Evolutionary conservation across 2,888 invertebrate genomes (phyloP).

Genomic region (Euzophera pinguis): DNA sequence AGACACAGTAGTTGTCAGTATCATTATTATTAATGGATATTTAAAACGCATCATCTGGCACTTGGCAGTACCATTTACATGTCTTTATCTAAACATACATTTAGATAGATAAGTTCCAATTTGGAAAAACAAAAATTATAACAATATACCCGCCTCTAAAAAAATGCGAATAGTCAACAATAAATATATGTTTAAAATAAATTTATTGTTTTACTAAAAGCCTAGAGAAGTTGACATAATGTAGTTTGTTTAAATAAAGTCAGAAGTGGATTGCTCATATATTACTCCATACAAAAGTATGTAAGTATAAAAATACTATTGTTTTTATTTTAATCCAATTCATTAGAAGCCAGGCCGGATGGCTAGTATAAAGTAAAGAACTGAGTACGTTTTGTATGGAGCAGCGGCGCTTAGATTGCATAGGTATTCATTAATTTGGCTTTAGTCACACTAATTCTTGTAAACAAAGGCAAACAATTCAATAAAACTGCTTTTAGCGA

Average conservation of each 20-base stretch:
- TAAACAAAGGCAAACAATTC: neutral
- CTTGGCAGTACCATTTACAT: constrained; percentile 47
- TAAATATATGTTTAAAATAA: neutral
- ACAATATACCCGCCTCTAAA: constrained; percentile 38
- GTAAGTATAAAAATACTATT: too few relatives aligned
- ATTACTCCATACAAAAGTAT: too few relatives aligned
- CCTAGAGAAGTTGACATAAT: too few relatives aligned
- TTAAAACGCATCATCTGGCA: constrained; percentile 64
- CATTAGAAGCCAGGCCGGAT: too few relatives aligned
- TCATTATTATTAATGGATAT: constrained; percentile 62
- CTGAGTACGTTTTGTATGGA: too few relatives aligned
- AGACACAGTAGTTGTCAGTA: constrained; percentile 38
- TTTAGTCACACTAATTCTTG: neutral
- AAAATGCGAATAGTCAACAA: constrained; percentile 20
- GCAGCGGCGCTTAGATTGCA: neutral
- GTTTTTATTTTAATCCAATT: too few relatives aligned
- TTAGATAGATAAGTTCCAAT: constrained; percentile 43
- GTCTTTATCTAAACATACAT: constrained; percentile 62
- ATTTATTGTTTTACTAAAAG: too few relatives aligned
- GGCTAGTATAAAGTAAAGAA: too few relatives aligned
- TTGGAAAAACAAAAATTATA: constrained; percentile 28
- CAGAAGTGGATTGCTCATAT: too few relatives aligned
- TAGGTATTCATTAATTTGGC: neutral
- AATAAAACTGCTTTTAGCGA: constrained; percentile 4
- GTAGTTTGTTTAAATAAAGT: too few relatives aligned